Conservation (phyloP, 2,797 vertebrate genomes). For the Lepilemur septentrionalis region DNA sequence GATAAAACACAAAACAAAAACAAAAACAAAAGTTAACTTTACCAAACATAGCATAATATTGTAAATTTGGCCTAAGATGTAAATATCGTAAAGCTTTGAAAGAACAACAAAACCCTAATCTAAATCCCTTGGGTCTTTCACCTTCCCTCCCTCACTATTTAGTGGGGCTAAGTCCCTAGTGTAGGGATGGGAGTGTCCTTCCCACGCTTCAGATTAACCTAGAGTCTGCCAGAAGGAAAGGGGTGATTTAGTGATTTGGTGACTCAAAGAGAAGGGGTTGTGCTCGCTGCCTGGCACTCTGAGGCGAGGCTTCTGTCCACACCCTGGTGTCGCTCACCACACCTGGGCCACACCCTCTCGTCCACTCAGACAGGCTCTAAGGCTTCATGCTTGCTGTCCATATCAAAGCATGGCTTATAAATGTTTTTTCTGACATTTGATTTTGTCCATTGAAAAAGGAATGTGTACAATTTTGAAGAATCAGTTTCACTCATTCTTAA, state of each 20-base stretch:
- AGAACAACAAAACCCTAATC: not conserved
- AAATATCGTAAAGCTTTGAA: not conserved
- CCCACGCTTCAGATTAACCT: not conserved
- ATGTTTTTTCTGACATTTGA: not conserved
- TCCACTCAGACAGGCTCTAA: not conserved
- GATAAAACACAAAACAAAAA: not conserved
- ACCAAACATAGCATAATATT: not conserved
- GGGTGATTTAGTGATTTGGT: not conserved
- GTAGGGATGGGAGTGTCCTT: not conserved
- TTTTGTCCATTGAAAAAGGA: not conserved
- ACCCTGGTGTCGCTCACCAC: not conserved
- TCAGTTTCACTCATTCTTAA: not conserved
- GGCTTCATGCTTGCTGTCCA: not conserved
- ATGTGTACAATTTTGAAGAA: not conserved
- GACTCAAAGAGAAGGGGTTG: not conserved
- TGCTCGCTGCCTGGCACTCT: not conserved
- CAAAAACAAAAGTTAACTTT: not conserved
- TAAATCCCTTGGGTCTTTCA: not conserved
- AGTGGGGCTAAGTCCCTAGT: not conserved
- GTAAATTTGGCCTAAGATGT: not conserved
- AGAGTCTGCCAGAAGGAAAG: constrained; percentile 8
- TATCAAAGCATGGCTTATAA: not conserved
- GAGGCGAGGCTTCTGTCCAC: not conserved
- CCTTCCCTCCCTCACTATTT: not conserved
- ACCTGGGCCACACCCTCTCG: not conserved